Conservation (phyloP, 2,888 invertebrate genomes). For the Brachyopa scutellaris region DNA sequence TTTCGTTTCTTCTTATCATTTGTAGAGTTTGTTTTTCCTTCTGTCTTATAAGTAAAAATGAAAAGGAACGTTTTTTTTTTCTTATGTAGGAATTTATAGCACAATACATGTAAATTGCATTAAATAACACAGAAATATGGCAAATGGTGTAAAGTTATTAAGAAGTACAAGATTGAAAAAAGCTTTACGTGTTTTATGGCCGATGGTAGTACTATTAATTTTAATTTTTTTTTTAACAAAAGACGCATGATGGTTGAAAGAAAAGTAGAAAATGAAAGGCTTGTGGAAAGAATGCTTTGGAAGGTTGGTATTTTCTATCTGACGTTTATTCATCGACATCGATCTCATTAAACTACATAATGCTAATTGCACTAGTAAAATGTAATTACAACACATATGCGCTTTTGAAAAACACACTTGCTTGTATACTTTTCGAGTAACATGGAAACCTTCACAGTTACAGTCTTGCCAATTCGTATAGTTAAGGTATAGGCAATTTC, state of each 20-base stretch:
- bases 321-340: too few species aligned
- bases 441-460: too few species aligned
- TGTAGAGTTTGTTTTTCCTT: conserved; percentile 46
- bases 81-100: conserved; percentile 31
- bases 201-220: conserved; percentile 42
- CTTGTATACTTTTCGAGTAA: too few species aligned
- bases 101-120: conserved; percentile 42
- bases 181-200: conserved; percentile 53
- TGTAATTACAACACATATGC: too few species aligned
- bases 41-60: conserved; percentile 52
- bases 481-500: too few species aligned
- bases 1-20: conserved; percentile 38
- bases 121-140: conserved; percentile 28
- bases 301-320: too few species aligned
- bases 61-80: conserved; percentile 6
- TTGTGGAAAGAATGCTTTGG: too few species aligned
- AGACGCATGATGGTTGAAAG: conserved; percentile 45
- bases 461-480: too few species aligned
- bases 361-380: too few species aligned
- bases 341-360: too few species aligned
- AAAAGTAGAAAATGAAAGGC: conserved; percentile 26
- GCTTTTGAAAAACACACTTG: too few species aligned
- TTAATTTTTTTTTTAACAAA: conserved; percentile 39
- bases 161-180: conserved; percentile 20
- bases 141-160: conserved; percentile 41